Conservation (phyloP, 1,140 invertebrate genomes). For the Lepidostoma basale region DNA sequence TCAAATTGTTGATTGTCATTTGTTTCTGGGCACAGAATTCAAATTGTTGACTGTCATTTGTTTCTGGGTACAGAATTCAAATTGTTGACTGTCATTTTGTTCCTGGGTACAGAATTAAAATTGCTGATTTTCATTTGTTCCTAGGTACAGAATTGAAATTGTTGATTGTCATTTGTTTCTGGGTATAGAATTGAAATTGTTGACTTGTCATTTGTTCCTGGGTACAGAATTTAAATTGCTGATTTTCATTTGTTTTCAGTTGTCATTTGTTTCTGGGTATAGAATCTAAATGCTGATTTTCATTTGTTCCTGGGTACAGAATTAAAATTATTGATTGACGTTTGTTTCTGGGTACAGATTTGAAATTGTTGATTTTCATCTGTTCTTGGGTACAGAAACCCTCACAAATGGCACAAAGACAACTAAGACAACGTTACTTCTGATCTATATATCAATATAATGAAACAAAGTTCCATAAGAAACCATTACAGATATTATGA, state of each 20-base stretch:
- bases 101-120: neutral
- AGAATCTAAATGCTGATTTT: neutral
- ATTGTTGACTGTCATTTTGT: too few species aligned
- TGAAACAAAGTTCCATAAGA: neutral
- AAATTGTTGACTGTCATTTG: too few species aligned
- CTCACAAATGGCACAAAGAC: neutral
- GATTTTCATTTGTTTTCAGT: neutral
- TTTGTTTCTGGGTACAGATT: neutral
- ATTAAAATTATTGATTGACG: neutral
- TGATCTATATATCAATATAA: neutral
- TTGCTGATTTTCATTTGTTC: neutral
- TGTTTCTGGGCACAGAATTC: too few species aligned
- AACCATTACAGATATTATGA: neutral
- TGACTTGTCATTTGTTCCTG: neutral
- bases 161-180: neutral
- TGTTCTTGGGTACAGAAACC: neutral
- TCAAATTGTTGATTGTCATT: too few species aligned
- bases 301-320: neutral
- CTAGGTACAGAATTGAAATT: too few species aligned
- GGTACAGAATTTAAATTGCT: neutral
- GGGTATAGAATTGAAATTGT: too few species aligned
- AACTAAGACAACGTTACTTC: neutral
- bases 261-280: neutral
- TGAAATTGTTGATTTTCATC: neutral
- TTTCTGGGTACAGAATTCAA: too few species aligned